Base-by-base conservation (phyloP, 2,113 vertebrate species). In the Pimephales promelas region DNA sequence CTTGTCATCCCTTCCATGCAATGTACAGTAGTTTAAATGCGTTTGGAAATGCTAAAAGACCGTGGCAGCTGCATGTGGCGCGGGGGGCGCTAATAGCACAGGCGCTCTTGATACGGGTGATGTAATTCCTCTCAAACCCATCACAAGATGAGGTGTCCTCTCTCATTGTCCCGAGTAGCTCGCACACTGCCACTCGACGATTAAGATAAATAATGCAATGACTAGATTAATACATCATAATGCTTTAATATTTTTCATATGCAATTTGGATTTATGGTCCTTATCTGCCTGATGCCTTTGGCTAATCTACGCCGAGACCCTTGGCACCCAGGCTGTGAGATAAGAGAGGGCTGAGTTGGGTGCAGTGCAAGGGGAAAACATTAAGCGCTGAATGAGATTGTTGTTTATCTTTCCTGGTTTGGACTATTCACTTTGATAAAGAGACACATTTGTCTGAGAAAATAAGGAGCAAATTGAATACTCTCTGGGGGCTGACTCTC, bases 211-310 rank as follows among this genome's bases (percentile, higher is more conserved):
- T 93, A 96, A 95, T 95, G 94, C 95, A 95, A 95, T 94, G 95
- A 94, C 93, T 94, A 94, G 95, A 96, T 96, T 96, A 96, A 96
- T 96, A 95, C 95, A 95, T 94, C 95, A 94, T 96, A 95, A 97
- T 96, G 96, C 95, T 96, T 95, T 96, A 96, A 96, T 96, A 94
- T 95, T 95, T 95, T 96, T 96, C 95, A 96, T 96, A 95, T 95
- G 94, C 95, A 95, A 96, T 96, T 96, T 96, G 95, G 96, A 95
- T 96, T 96, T 94, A 94, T 95, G 93, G 94, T 95, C 95, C 94
- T 96, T 96, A 97, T 96, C 95, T 94, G 94, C 92, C 93, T 95
- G 94, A 94, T 95, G 95, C 93, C 92, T 95, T 95, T 81, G 93
- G 94, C 81, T 95, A 95, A 96, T 96, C 96, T 94, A 94, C 94